Evolutionary conservation across 2,113 vertebrate species (phyloP), one percentile per base, ranked within the genome.

Genomic region (Glaucomys volans): DNA sequence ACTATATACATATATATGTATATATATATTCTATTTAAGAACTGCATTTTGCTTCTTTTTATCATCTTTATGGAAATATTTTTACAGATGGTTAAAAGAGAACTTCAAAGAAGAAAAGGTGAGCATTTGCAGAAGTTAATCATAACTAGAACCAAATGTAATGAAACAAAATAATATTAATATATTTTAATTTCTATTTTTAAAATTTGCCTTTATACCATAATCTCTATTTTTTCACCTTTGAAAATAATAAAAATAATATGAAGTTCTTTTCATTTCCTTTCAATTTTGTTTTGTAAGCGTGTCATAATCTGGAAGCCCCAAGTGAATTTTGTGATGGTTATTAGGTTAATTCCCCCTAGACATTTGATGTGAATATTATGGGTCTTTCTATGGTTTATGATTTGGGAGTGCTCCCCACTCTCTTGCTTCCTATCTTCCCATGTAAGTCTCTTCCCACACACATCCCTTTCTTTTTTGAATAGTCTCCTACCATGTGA

Each of bases 111-210:
- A 90, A 92, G 52, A 8, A 92, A 77, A 94, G 79, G 64, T 95
- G 37, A 83, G 94, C 42, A 42, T 75, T 71, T 96, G 98, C 91
- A 97, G 81, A 95, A 93, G 81, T 66, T 83, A 97, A 91, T 93
- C 35, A 85, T 87, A 62, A 93, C 35, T 95, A 59, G 76, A 66
- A 44, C 76, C 37, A 95, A 93, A 12, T 95, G 8, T 81, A 81
- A 95, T 54, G 6, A 89, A 91, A 90, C 87, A 91, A 42, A 97
- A 82, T 72, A 93, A 97, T 95, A 89, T 91, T 95, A 44, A 94
- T 42, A 90, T 57, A 77, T 95, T 57, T 91, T 97, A 35, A 97
- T 95, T 69, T 84, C 16, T 89, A 66, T 42, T 75, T 87, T 83
- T 59, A 5, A 72, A 71, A 42, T 62, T 86, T 54, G 10, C 52